Evolutionary conservation across 2,797 vertebrate species (phyloP).

Genomic region (Danio albolineatus): DNA sequence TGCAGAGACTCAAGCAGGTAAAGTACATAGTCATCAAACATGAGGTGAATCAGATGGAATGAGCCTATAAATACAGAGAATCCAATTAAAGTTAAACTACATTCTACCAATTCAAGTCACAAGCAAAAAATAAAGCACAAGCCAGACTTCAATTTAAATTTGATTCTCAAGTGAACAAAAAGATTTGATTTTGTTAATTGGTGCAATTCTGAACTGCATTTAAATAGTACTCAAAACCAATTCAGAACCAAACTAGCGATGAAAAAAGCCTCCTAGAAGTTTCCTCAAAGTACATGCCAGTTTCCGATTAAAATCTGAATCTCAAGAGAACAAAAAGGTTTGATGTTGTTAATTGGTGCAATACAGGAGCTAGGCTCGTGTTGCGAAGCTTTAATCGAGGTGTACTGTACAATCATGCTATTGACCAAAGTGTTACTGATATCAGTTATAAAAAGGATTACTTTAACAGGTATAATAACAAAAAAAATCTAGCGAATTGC

Average conservation of each 20-base stretch:
- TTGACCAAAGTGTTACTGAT: too few species aligned
- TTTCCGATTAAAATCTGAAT: too few species aligned
- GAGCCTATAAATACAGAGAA: slow-evolving; percentile 82
- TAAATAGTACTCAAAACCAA: neutral
- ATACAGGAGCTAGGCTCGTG: too few species aligned
- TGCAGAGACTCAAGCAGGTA: slow-evolving; percentile 97
- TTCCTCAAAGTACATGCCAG: too few species aligned
- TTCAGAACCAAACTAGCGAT: slow-evolving; percentile 11
- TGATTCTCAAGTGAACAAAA: neutral
- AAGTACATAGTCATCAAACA: slow-evolving; percentile 99
- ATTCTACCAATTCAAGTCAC: neutral
- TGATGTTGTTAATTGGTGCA: too few species aligned
- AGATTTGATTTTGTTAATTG: neutral
- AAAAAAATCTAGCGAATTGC: too few species aligned
- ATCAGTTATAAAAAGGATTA: too few species aligned
- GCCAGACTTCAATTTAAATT: neutral
- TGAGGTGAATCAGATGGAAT: slow-evolving; percentile 98
- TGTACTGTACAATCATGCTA: too few species aligned
- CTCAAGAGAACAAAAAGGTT: too few species aligned
- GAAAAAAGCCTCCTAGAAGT: too few species aligned
- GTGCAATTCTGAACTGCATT: neutral
- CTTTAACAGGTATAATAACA: too few species aligned
- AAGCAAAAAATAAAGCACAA: neutral
- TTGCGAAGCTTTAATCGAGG: too few species aligned
- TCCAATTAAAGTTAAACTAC: neutral